A percentile compares a stretch with the other conserved stretches of the same genome.
Evolutionary conservation across 2,888 invertebrate genomes (phyloP).

Genomic region (Camponotus fellah): DNA sequence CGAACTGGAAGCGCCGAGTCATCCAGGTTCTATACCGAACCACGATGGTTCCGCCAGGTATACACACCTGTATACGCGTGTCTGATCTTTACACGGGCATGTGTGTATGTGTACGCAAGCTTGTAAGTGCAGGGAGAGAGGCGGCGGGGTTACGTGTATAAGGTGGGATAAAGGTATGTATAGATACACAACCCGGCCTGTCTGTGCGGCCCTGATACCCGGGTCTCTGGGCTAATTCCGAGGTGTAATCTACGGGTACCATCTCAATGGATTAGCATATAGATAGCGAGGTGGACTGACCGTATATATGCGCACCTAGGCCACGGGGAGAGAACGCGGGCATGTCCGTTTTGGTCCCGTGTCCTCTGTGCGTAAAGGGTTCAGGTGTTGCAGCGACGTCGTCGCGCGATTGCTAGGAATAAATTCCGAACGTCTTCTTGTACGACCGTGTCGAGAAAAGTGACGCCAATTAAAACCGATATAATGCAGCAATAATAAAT

Average conservation of each 20-base stretch:
- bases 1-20: conserved; percentile 82
- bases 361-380: conserved; percentile 74
- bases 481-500: conserved; percentile 43
- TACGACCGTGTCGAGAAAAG: conserved; percentile 8
- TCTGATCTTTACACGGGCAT: conserved; percentile 38
- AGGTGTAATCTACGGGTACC: conserved; percentile 85
- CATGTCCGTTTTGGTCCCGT: conserved; percentile 80
- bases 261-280: conserved; percentile 86
- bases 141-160: conserved; percentile 77
- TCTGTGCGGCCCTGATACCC: conserved; percentile 82
- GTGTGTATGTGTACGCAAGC: conserved; percentile 62
- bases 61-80: conserved; percentile 57
- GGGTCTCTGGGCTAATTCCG: conserved; percentile 84
- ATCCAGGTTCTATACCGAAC: conserved; percentile 71
- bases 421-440: conserved; percentile 53
- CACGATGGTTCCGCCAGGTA: conserved; percentile 68
- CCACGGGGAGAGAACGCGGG: conserved; percentile 68
- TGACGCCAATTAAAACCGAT: conserved; percentile 61
- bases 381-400: conserved; percentile 68
- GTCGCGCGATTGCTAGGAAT: conserved; percentile 64
- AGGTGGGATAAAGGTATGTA: conserved; percentile 81
- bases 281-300: conserved; percentile 84
- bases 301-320: conserved; percentile 77
- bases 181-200: conserved; percentile 69
- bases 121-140: conserved; percentile 72